phyloP scores from a whole-genome alignment of 2,797 vertebrate genomes.

The Danionella dracula region DNA sequence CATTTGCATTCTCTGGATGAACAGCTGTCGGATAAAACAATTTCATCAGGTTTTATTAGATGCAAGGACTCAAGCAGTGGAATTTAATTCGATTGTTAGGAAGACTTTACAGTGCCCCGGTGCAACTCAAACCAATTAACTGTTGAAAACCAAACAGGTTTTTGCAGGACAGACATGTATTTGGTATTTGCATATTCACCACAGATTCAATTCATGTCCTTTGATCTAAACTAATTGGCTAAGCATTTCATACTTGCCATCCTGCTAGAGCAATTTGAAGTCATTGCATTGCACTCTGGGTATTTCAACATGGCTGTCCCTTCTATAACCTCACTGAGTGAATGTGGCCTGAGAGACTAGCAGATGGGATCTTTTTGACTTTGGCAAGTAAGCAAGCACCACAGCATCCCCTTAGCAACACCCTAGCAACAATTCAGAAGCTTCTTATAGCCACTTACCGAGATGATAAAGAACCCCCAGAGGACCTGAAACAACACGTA shows the following conservation, averaged over 20 bases:
- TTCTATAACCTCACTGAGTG: neutral
- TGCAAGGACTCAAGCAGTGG: conserved; percentile 4
- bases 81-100: conserved; percentile 6
- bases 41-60: neutral
- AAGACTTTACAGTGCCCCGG: conserved; percentile 38
- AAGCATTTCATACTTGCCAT: conserved; percentile 34
- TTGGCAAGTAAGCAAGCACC: neutral
- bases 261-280: conserved; percentile 7
- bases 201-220: conserved; percentile 50
- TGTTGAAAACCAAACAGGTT: conserved; percentile 44
- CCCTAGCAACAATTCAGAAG: neutral
- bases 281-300: neutral
- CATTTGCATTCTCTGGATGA: neutral
- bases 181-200: conserved; percentile 45
- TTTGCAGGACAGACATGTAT: conserved; percentile 33
- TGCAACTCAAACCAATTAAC: conserved; percentile 40
- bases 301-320: neutral
- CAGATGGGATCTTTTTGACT: neutral
- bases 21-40: neutral
- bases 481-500: neutral
- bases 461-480: neutral
- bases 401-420: neutral
- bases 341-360: neutral
- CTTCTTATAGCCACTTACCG: neutral
- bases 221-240: conserved; percentile 52